Evolutionary conservation across 1,140 invertebrate species (phyloP), one percentile per base, ranked within the genome.

Genomic region (Formica selysi): DNA sequence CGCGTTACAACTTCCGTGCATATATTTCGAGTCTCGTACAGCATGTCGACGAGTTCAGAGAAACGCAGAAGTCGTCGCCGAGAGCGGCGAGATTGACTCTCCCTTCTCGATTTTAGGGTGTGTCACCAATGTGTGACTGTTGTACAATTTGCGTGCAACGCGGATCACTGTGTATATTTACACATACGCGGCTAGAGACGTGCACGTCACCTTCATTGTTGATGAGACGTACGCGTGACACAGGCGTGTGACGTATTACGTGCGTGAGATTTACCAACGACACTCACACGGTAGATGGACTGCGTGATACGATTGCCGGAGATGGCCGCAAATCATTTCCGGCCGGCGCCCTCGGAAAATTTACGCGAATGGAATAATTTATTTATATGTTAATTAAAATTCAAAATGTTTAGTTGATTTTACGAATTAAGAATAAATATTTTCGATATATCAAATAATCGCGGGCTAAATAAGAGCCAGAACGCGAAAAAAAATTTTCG

Each of bases 231-330:
- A 85, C 88, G 89, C 86, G 88, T 86, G 90, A 91, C 91, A 92
- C 74, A 91, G 86, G 88, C 91, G 90, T 89, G 89, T 89, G 91
- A 92, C 92, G 90, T 89, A 91, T 91, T 89, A 88, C 79, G 81
- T 86, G 62, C 84, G 73, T 81, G 74, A 91, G 92, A 93, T 93
- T 93, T 93, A 92, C 62, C 85, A 90, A 87, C 71, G 91, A 93
- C 92, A 92, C 91, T 91, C 90, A 93, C 92, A 86, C 87, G 87
- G 90, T 90, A 92, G 91, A 93, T 93, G 91, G 84, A 85, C 91
- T 88, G 44, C 4, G 61, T 13, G 57, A 76, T 78, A 62, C 57
- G 41, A 76, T 79, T 78, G 57, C 44, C 29, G 22, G 41, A 57
- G 48, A 57, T 41, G 44, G 36, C 19, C n/a, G 44, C 62, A 29